phyloP scores from a whole-genome alignment of 1,140 invertebrate genomes.

The Drosophila triauraria region DNA sequence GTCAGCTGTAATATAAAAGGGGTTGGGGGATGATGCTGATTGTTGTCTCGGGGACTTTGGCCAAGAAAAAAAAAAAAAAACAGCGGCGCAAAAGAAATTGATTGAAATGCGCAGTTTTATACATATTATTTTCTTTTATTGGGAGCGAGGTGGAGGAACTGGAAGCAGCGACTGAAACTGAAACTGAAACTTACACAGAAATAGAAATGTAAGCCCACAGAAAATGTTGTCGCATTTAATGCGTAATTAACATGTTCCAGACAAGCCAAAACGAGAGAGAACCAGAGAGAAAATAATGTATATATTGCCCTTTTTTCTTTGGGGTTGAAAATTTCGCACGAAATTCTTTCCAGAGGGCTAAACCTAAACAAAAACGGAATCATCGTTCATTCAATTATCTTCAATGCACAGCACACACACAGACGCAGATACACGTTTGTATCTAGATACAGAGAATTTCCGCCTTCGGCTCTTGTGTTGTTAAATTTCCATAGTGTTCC shows the following conservation, averaged over 20 bases:
- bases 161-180: not conserved
- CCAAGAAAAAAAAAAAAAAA: not conserved
- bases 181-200: not conserved
- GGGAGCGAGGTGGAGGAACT: constrained; percentile 2
- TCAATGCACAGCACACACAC: constrained; percentile 36
- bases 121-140: not conserved
- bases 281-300: not conserved
- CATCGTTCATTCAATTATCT: constrained; percentile 64
- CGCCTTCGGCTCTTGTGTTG: constrained; percentile 38
- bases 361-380: constrained; percentile 35
- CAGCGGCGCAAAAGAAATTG: constrained; percentile 31
- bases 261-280: not conserved
- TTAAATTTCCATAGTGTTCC: constrained; percentile 55
- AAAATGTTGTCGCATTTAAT: constrained; percentile 32
- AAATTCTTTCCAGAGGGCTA: constrained; percentile 16
- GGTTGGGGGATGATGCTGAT: not conserved
- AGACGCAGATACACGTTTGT: constrained; percentile 34
- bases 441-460: constrained; percentile 54
- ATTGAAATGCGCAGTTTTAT: constrained; percentile 40
- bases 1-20: not conserved
- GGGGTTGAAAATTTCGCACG: constrained; percentile 41
- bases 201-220: constrained; percentile 24
- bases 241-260: constrained; percentile 67
- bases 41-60: constrained; percentile 12
- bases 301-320: constrained; percentile 30